Percentiles rank a stretch among this genome's conserved stretches.
phyloP scores from a whole-genome alignment of 1,140 invertebrate genomes.

The Panonychus citri region DNA sequence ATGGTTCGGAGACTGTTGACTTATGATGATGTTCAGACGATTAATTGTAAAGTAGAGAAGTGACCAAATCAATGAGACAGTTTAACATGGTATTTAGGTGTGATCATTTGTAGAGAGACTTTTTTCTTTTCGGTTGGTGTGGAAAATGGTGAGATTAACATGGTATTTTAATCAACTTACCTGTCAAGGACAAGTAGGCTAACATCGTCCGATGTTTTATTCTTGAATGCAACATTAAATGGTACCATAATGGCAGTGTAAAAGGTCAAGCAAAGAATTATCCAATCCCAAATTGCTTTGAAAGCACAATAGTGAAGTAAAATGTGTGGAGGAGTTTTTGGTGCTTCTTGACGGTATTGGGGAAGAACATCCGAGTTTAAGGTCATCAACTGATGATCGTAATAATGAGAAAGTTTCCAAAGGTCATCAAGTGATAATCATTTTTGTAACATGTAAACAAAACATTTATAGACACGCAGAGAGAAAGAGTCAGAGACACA shows the following conservation, averaged over 20 bases:
- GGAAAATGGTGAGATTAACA: background rate
- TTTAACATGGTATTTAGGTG: too few relatives aligned
- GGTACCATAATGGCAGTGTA: constrained; percentile 99
- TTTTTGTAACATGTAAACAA: too few relatives aligned
- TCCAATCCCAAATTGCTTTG: constrained; percentile 76
- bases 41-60: too few relatives aligned
- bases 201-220: constrained; percentile 96
- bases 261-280: constrained; percentile 96
- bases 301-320: constrained; percentile 93
- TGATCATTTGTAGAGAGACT: too few relatives aligned
- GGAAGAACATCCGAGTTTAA: constrained; percentile 89
- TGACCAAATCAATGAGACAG: too few relatives aligned
- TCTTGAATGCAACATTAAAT: constrained; percentile 99
- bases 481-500: too few relatives aligned
- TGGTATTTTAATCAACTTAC: background rate
- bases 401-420: too few relatives aligned
- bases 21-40: too few relatives aligned
- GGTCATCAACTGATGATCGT: constrained; percentile 52
- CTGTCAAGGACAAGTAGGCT: constrained; percentile 74
- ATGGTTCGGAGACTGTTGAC: too few relatives aligned
- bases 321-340: constrained; percentile 94
- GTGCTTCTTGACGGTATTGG: constrained; percentile 96
- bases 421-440: too few relatives aligned
- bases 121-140: too few relatives aligned
- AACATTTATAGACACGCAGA: too few relatives aligned